Conservation (phyloP, 2,113 vertebrate genomes). For the Anoura caudifer region DNA sequence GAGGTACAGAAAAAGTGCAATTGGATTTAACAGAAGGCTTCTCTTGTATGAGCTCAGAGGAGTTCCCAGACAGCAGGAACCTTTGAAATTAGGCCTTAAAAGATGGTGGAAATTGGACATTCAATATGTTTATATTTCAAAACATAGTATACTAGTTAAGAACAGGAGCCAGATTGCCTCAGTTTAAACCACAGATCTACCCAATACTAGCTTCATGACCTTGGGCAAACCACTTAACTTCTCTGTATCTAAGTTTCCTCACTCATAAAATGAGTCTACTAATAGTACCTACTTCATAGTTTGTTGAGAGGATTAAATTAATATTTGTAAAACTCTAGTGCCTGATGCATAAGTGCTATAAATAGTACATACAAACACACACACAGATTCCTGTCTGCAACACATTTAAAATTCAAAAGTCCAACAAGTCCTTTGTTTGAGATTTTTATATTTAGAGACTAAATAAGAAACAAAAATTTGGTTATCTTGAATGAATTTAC, state of each 20-base stretch:
- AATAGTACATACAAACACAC: background rate
- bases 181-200: background rate
- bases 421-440: background rate
- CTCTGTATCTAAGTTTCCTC: background rate
- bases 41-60: background rate
- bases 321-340: background rate
- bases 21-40: background rate
- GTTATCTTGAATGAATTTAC: background rate
- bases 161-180: background rate
- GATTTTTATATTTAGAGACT: conserved; percentile 14
- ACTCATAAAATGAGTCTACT: background rate
- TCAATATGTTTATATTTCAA: background rate
- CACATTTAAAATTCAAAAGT: background rate
- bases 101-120: background rate
- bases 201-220: background rate
- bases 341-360: background rate
- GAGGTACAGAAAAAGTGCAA: background rate
- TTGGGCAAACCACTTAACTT: conserved; percentile 6
- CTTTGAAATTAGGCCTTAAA: conserved; percentile 12
- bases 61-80: background rate
- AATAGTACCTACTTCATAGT: background rate
- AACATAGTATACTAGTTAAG: background rate
- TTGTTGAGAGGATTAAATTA: background rate
- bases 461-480: background rate
- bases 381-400: background rate